Evolutionary conservation across 1,140 invertebrate species (phyloP), one percentile per base, ranked within the genome.

Genomic region (Drosophila rufa): DNA sequence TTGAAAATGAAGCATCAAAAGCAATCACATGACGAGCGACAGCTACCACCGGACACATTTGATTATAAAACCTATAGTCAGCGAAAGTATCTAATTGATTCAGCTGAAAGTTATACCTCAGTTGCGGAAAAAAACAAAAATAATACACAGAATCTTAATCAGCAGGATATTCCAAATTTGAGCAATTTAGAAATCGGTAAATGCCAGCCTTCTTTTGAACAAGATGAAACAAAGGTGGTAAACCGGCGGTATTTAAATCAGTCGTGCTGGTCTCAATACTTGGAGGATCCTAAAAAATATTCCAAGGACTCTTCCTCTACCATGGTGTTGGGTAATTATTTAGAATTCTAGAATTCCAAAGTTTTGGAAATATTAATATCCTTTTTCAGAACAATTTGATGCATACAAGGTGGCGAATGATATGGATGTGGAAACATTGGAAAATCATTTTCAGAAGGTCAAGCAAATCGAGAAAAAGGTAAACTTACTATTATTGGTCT

Each of bases 381-480:
- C 2, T 9, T 42, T 43, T 22, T n/a, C 4, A 73, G 69, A 73
- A 36, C 69, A 73, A 73, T 73, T 73, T 30, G 69, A 73, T 73
- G 69, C 69, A 8, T 73, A 73, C 45, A 73, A 73, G 30, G 55
- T 73, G 14, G 69, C 67, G 14, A 59, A 73, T 27, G 69, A 73
- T 22, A 73, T 73, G 67, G 69, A 73, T 19, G 38, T 73, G 30
- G 69, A 73, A 60, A 73, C 69, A 2, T 59, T 73, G 17, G 27
- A 73, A 60, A 71, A 73, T 33, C 69, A 73, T 22, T 58, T 43
- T 45, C 56, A 73, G 30, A 73, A 73, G 38, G 69, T 73, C 9
- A 73, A 60, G 3, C 68, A 73, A 73, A 73, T 73, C 19, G 69
- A 73, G 25, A 73, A 60, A 59, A 73, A 73, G 46, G 69, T 73